Evolutionary conservation across 1,140 invertebrate genomes (phyloP).

Genomic region (Drosophila subpulchrella): DNA sequence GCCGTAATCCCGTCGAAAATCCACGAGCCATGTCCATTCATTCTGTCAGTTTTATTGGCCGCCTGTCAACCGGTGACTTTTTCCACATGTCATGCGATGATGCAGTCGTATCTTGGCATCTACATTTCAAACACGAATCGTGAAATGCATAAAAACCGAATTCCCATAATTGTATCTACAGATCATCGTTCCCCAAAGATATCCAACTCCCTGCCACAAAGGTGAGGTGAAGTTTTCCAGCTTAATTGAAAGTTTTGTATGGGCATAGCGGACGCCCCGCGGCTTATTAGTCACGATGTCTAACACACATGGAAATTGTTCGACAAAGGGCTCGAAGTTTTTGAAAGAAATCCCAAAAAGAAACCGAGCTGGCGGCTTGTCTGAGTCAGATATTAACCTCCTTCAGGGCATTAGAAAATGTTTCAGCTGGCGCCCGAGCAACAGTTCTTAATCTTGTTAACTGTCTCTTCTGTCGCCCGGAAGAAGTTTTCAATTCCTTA

Average conservation of each 20-base stretch:
- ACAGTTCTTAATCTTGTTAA: conserved; percentile 49
- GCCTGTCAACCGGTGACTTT: conserved; percentile 77
- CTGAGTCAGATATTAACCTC: conserved; percentile 30
- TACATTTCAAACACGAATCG: conserved; percentile 55
- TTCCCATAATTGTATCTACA: conserved; percentile 52
- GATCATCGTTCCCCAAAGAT: conserved; percentile 34
- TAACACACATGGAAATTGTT: conserved; percentile 65
- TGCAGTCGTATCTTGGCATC: conserved; percentile 60
- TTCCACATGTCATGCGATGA: conserved; percentile 77
- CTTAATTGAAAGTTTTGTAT: conserved; percentile 74
- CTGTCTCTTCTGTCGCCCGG: conserved; percentile 54
- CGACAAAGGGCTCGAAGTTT: conserved; percentile 30
- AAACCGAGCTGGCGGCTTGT: conserved; percentile 4
- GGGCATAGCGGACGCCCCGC: conserved; percentile 58
- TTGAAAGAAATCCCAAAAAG: conserved; percentile 14
- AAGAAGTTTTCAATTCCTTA: conserved; percentile 63
- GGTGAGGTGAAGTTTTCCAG: conserved; percentile 39
- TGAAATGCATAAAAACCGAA: conserved; percentile 69
- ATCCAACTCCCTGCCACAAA: conserved; percentile 33
- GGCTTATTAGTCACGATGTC: conserved; percentile 76
- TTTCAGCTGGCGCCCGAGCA: conserved; percentile 49
- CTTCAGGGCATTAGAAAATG: conserved; percentile 27
- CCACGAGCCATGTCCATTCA: conserved; percentile 69
- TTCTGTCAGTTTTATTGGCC: conserved; percentile 81
- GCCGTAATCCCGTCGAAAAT: conserved; percentile 68